Evolutionary conservation across 2,113 vertebrate species (phyloP), one percentile per base, ranked within the genome.

Genomic region (Rallus limicola): DNA sequence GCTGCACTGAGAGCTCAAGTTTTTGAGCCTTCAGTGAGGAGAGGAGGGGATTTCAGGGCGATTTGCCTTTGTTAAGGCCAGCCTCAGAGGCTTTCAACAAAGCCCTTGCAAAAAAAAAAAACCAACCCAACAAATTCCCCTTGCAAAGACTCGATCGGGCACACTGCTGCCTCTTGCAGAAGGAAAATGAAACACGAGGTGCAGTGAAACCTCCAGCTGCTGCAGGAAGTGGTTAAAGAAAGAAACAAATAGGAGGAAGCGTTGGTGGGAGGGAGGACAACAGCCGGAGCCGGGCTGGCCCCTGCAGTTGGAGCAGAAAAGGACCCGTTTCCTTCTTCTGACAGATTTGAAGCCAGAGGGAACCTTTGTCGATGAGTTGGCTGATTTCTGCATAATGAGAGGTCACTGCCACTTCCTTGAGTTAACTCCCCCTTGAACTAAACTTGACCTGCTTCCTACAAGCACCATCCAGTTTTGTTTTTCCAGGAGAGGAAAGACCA

Each of bases 301-400:
- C n/a, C n/a, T 56, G 52, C 3, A 2, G 34, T 1, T 56, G 42
- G 56, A 75, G 67, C 71, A 91, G n/a, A 86, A 82, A 67, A 56
- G 40, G 50, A 82, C 44, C 26, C 1, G 2, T 82, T 83, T 75
- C 82, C 68, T 65, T 44, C 34, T 16, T 64, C 67, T 80, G 67
- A 40, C 0, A 2, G 16, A 48, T 44, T 36, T 0, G 3, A 76
- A 75, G 38, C 34, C 38, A 11, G 46, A 65, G 16, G 67, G 58
- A 60, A n/a, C 36, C 9, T 0, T 24, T 56, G 48, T 31, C 1
- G 1, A 36, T 56, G 38, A 2, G 2, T 53, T 0, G 0, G 25
- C 36, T 26, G 70, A 58, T 42, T 63, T 75, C 33, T 84, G 58
- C 3, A 0, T 38, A 29, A 52, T 1, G 1, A 48, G 40, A 55